Evolutionary conservation across 1,140 invertebrate genomes (phyloP).

Genomic region (Heliothis subflexa): DNA sequence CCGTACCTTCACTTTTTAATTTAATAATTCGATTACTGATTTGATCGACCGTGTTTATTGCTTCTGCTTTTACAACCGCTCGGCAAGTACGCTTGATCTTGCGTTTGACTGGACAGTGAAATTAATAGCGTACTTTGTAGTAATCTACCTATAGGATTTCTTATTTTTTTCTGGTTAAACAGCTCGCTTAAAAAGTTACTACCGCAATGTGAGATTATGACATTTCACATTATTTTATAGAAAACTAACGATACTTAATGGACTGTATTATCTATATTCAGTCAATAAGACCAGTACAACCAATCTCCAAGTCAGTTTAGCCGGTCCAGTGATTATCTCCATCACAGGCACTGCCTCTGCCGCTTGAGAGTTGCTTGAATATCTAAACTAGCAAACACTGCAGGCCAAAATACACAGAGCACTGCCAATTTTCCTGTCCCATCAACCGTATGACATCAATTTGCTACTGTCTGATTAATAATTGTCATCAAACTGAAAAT

Average conservation of each 20-base stretch:
- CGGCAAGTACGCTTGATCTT: no score
- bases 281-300: background rate
- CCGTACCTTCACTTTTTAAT: slow-evolving; percentile 26
- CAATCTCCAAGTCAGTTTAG: slow-evolving; percentile 9
- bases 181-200: no score
- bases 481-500: no score
- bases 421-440: background rate
- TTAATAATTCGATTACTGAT: slow-evolving; percentile 14
- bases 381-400: slow-evolving; percentile 4
- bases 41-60: background rate
- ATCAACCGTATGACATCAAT: background rate
- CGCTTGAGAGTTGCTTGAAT: slow-evolving; percentile 4
- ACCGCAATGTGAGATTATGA: no score
- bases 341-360: slow-evolving; percentile 17
- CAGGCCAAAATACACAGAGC: background rate
- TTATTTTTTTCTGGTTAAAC: no score
- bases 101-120: no score
- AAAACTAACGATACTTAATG: no score
- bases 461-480: background rate
- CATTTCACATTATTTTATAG: no score
- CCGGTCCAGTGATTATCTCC: slow-evolving; percentile 25
- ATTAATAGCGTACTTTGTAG: no score
- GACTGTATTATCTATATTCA: background rate
- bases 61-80: no score
- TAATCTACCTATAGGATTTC: no score